These are phyloP conservation scores for Ichneumoninae sp. DNA, from an alignment of 2,888 invertebrate species.

Conservation along the genomic window DNA sequence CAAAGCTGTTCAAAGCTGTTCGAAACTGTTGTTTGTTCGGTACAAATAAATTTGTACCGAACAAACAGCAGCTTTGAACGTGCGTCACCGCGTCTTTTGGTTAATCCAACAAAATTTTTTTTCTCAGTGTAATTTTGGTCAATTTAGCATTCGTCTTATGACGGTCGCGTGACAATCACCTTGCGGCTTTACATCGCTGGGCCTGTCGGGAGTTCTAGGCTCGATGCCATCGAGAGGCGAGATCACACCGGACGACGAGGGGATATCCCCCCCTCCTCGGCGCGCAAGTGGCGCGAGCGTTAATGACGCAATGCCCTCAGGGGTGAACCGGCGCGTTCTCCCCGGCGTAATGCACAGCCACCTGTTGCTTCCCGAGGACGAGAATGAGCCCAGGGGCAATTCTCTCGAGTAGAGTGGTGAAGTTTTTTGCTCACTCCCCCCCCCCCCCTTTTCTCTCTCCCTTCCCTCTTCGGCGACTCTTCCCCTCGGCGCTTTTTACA, in stretches of 20 bases:
- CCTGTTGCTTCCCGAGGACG: slow-evolving; percentile 49
- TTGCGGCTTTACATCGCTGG: too few relatives aligned
- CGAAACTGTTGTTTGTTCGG: too few relatives aligned
- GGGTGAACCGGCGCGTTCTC: slow-evolving; percentile 52
- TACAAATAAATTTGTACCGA: too few relatives aligned
- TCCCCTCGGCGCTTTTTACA: background rate
- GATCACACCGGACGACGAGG: slow-evolving; percentile 23
- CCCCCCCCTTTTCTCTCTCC: slow-evolving; percentile 12
- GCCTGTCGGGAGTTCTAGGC: slow-evolving; percentile 19
- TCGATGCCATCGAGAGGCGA: slow-evolving; percentile 3
- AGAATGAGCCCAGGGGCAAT: slow-evolving; percentile 21
- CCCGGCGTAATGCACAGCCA: slow-evolving; percentile 56
- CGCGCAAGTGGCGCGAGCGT: slow-evolving; percentile 55
- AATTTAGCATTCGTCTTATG: too few relatives aligned
- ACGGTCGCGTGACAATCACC: too few relatives aligned
- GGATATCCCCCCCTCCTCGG: slow-evolving; percentile 31
- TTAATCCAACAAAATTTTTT: too few relatives aligned
- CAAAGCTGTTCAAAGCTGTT: too few relatives aligned
- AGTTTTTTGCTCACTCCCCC: slow-evolving; percentile 8
- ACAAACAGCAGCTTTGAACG: too few relatives aligned
- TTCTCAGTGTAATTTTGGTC: too few relatives aligned
- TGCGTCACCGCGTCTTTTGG: too few relatives aligned
- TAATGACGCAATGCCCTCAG: slow-evolving; percentile 64
- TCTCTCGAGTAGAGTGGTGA: slow-evolving; percentile 9
- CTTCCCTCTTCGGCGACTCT: slow-evolving; percentile 26